These are phyloP conservation scores for Turdus rufiventris DNA, from an alignment of 2,113 vertebrate genomes.

Conservation along the genomic window DNA sequence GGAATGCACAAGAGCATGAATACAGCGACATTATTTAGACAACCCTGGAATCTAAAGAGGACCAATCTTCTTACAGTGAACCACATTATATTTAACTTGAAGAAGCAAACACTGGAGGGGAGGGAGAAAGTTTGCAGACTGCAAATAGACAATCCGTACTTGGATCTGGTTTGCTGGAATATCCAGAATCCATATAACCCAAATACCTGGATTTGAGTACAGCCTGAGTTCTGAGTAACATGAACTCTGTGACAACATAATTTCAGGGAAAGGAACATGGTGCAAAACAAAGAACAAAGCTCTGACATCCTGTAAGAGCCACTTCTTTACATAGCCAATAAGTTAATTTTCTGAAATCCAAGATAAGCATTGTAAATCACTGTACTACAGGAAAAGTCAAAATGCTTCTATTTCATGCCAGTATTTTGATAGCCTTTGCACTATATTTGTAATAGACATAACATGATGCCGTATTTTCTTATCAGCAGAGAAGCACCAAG, in stretches of 20 bases:
- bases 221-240: neutral
- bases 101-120: neutral
- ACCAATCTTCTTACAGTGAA: neutral
- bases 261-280: neutral
- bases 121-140: neutral
- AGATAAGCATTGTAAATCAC: neutral
- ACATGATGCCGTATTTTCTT: neutral
- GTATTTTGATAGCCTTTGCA: neutral
- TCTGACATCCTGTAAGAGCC: neutral
- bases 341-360: neutral
- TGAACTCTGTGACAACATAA: neutral
- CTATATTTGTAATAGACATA: neutral
- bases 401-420: neutral
- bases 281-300: neutral
- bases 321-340: neutral
- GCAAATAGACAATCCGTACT: neutral
- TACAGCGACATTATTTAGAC: neutral
- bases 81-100: neutral
- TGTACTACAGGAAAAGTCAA: neutral
- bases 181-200: neutral
- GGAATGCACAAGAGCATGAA: neutral
- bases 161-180: neutral
- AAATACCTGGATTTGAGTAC: rapidly evolving
- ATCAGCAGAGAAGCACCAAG: neutral
- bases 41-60: neutral